phyloP scores from a whole-genome alignment of 2,113 vertebrate species.

The Phalacrocorax brasilianus region DNA sequence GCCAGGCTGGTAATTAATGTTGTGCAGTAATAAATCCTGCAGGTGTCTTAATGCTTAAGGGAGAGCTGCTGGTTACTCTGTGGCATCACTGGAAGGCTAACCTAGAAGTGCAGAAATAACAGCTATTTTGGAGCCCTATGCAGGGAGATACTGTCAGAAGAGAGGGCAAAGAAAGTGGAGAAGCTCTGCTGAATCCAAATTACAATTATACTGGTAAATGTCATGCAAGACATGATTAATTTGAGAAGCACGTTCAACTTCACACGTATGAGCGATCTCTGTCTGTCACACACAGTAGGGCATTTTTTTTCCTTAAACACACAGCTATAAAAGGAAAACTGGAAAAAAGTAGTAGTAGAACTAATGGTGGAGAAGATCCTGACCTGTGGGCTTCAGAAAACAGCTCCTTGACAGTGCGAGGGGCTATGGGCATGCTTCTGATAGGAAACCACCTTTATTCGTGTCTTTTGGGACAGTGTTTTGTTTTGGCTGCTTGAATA shows the following conservation, averaged over 20 bases:
- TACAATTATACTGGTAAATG: not conserved
- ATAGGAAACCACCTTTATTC: not conserved
- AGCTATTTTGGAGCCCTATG: not conserved
- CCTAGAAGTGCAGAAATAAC: not conserved
- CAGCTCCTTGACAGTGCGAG: fast-evolving
- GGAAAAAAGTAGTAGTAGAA: not conserved
- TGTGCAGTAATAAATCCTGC: not conserved
- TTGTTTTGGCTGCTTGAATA: not conserved
- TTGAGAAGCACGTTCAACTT: not conserved
- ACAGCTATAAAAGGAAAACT: not conserved
- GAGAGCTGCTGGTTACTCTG: not conserved
- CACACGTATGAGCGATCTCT: not conserved
- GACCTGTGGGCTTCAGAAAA: not conserved
- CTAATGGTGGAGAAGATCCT: not conserved
- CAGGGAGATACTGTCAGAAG: not conserved
- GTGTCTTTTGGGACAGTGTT: not conserved
- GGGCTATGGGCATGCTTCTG: not conserved
- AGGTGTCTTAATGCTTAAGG: not conserved
- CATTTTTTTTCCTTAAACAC: not conserved
- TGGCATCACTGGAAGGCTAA: not conserved
- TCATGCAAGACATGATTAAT: not conserved
- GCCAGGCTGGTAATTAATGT: not conserved
- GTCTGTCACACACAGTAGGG: not conserved
- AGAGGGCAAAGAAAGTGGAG: not conserved
- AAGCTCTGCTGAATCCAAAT: not conserved